These are phyloP conservation scores for Trichopria drosophilae DNA, from an alignment of 2,888 invertebrate genomes.

Conservation along the genomic window DNA sequence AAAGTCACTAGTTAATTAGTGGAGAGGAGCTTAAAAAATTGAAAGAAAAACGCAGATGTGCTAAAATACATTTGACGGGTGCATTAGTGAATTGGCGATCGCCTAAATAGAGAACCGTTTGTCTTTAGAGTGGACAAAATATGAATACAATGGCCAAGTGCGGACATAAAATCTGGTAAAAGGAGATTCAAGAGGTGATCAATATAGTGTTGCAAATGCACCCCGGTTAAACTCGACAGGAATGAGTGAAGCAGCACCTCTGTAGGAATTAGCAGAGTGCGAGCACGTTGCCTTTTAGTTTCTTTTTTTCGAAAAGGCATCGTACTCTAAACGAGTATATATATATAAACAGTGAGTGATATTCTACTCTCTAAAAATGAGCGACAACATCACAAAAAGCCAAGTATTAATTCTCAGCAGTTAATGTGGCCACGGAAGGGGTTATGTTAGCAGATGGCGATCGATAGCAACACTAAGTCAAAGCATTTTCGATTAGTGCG, in stretches of 20 bases:
- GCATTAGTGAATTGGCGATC: background rate
- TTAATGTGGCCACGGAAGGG: too few species aligned
- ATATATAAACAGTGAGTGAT: constrained; percentile 21
- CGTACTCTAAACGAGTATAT: constrained; percentile 26
- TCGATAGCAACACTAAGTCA: too few species aligned
- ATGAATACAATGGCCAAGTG: constrained; percentile 52
- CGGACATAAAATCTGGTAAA: constrained; percentile 27
- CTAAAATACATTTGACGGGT: constrained; percentile 1
- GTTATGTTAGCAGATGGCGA: too few species aligned
- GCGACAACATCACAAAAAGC: constrained; percentile 40
- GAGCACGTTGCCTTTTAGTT: constrained; percentile 35
- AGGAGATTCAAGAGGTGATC: constrained; percentile 35
- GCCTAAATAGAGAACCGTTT: constrained; percentile 12
- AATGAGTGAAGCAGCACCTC: constrained; percentile 51
- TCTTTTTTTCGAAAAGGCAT: constrained; percentile 41
- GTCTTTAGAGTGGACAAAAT: constrained; percentile 55
- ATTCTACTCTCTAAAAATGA: too few species aligned
- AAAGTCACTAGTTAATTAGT: constrained; percentile 42
- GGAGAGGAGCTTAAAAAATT: constrained; percentile 6
- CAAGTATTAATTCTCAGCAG: constrained; percentile 28
- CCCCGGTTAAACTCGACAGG: constrained; percentile 58
- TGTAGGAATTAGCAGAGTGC: constrained; percentile 46
- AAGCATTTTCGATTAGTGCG: too few species aligned
- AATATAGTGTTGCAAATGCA: constrained; percentile 59
- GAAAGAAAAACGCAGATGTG: constrained; percentile 1